Conservation (phyloP, 1,140 invertebrate genomes). For the Diorhabda sublineata region DNA sequence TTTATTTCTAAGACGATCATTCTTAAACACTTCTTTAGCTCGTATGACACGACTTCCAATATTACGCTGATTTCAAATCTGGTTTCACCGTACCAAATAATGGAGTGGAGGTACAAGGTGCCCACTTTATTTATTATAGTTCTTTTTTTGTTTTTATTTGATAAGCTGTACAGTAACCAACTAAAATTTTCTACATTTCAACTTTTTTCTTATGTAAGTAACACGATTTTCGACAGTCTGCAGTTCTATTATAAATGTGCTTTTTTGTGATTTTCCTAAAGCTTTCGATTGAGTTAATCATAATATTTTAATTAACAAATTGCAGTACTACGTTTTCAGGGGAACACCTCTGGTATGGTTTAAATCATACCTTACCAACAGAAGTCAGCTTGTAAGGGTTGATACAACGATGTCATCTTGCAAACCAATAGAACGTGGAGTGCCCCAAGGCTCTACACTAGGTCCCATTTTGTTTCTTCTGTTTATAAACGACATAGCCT, state of each 20-base stretch:
- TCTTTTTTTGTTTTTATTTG: background rate
- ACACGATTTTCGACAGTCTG: background rate
- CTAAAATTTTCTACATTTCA: background rate
- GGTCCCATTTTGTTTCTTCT: too few relatives aligned
- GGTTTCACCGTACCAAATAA: background rate
- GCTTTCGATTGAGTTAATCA: background rate
- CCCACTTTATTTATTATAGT: background rate
- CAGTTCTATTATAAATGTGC: background rate
- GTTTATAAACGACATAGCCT: too few relatives aligned
- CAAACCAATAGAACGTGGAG: too few relatives aligned
- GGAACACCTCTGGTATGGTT: too few relatives aligned
- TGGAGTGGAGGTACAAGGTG: background rate
- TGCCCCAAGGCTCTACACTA: too few relatives aligned
- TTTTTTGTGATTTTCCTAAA: background rate
- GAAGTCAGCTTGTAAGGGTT: too few relatives aligned
- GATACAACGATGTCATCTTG: too few relatives aligned
- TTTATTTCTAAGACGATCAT: slow-evolving; percentile 1
- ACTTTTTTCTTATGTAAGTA: background rate
- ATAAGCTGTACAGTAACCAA: background rate
- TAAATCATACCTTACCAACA: too few relatives aligned
- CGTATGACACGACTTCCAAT: slow-evolving; percentile 3
- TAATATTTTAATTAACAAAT: background rate
- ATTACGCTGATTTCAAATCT: slow-evolving; percentile 5
- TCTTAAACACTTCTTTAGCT: slow-evolving; percentile 3
- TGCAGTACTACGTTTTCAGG: too few relatives aligned